A percentile compares a stretch with the other conserved stretches of the same genome.
phyloP scores from a whole-genome alignment of 2,113 vertebrate genomes.

The Otocyon megalotis region DNA sequence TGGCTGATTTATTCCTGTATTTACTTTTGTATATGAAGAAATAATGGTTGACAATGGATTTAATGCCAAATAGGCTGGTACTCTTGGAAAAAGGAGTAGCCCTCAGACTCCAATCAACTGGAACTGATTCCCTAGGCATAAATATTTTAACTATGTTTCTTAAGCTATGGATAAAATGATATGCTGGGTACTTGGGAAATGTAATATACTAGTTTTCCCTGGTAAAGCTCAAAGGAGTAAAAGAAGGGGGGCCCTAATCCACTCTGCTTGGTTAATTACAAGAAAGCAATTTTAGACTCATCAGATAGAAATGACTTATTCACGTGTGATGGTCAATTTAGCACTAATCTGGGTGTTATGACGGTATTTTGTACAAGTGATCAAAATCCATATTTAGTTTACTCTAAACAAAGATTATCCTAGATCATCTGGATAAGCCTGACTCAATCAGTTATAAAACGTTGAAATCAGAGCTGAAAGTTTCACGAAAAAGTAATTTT shows the following conservation, averaged over 20 bases:
- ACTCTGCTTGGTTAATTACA: not conserved
- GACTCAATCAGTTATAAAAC: not conserved
- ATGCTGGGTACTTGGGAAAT: not conserved
- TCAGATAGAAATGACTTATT: not conserved
- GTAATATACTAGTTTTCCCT: conserved; percentile 11
- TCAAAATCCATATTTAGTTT: not conserved
- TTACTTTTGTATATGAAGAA: conserved; percentile 14
- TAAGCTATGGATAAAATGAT: not conserved
- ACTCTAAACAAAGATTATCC: not conserved
- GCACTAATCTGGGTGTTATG: not conserved
- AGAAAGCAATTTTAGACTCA: not conserved
- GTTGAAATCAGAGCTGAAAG: not conserved
- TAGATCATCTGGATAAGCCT: not conserved
- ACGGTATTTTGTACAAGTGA: not conserved
- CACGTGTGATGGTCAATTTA: not conserved
- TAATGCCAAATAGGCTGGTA: not conserved
- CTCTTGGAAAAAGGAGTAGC: not conserved
- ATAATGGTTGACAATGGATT: not conserved
- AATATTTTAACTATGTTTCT: not conserved
- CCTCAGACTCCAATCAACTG: not conserved
- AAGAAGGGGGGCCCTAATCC: not conserved
- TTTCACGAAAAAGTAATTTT: not conserved
- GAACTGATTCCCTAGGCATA: not conserved
- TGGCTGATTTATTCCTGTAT: not conserved
- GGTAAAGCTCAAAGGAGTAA: not conserved